A percentile compares a stretch with the other conserved stretches of the same genome.
These are phyloP conservation scores for Zootermopsis nevadensis DNA, from an alignment of 2,888 invertebrate genomes.

Conservation along the genomic window DNA sequence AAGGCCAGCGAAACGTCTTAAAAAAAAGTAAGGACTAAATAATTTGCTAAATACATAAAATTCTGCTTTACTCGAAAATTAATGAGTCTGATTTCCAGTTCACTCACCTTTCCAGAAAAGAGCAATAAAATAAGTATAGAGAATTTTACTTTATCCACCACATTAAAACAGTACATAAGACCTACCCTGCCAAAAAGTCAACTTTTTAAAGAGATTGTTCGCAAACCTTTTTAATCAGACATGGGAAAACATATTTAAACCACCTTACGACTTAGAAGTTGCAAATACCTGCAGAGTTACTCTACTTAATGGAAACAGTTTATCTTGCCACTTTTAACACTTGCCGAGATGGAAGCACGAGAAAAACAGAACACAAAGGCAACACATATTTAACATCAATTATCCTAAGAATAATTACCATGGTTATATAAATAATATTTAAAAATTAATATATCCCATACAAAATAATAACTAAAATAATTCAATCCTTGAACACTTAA, in stretches of 20 bases:
- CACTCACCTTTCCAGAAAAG: not conserved
- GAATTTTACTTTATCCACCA: not conserved
- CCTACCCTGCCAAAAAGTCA: conserved; percentile 7
- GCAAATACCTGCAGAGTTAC: not conserved
- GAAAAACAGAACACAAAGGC: not conserved
- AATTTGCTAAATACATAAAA: not conserved
- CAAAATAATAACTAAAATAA: conserved; percentile 10
- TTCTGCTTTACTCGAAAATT: not conserved
- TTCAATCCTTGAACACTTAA: conserved; percentile 26
- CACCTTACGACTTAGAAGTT: conserved; percentile 16
- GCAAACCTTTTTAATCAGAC: conserved; percentile 12
- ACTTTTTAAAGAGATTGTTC: conserved; percentile 22
- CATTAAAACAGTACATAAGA: not conserved
- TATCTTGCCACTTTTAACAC: conserved; percentile 42
- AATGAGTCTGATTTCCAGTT: not conserved
- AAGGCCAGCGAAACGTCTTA: conserved; percentile 17
- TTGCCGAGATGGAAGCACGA: not conserved
- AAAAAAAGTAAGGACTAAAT: conserved; percentile 24
- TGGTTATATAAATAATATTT: not conserved
- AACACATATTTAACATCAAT: not conserved
- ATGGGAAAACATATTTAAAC: conserved; percentile 29
- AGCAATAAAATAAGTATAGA: not conserved
- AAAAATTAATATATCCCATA: not conserved
- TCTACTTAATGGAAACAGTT: not conserved
- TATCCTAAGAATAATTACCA: not conserved